A percentile compares a stretch with the other conserved stretches of the same genome.
These are phyloP conservation scores for Oscheius sp. DNA, from an alignment of 1,140 invertebrate genomes.

Conservation along the genomic window DNA sequence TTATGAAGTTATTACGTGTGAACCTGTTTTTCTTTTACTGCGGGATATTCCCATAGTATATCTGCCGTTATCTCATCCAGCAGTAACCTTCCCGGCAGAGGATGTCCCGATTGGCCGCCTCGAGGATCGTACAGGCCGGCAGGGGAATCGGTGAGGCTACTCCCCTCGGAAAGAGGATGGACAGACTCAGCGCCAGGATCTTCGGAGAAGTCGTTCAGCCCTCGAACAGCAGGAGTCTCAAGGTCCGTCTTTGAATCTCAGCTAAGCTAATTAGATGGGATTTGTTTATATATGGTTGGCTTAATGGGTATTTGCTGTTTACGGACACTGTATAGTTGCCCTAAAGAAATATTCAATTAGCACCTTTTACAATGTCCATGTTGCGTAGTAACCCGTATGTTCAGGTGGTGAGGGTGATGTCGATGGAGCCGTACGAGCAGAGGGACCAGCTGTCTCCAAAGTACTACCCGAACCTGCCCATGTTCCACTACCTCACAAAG, in stretches of 20 bases:
- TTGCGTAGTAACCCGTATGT: neutral
- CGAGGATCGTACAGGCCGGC: conserved; percentile 40
- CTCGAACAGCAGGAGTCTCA: conserved; percentile 22
- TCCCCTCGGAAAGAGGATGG: conserved; percentile 58
- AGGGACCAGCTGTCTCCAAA: conserved; percentile 40
- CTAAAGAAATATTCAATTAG: neutral
- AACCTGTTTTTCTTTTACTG: no score
- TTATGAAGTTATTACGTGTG: no score
- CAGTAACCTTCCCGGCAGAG: conserved; percentile 8
- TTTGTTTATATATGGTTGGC: no score
- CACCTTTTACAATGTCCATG: neutral
- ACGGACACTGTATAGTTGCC: neutral
- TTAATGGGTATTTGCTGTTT: conserved; percentile 22
- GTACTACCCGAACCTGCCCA: conserved; percentile 59
- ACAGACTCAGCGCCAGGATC: conserved; percentile 53
- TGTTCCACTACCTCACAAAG: conserved; percentile 61
- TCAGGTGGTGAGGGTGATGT: conserved; percentile 57
- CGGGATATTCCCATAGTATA: no score
- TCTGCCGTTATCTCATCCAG: neutral
- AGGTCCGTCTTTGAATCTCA: no score
- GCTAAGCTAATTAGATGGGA: no score
- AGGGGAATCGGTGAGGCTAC: conserved; percentile 44
- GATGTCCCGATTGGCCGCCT: conserved; percentile 38
- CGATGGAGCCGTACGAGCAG: conserved; percentile 53
- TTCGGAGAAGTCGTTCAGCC: conserved; percentile 53